A percentile compares a stretch with the other conserved stretches of the same genome.
Conservation (phyloP, 2,113 vertebrate genomes). For the Rhabdornis inornatus region DNA sequence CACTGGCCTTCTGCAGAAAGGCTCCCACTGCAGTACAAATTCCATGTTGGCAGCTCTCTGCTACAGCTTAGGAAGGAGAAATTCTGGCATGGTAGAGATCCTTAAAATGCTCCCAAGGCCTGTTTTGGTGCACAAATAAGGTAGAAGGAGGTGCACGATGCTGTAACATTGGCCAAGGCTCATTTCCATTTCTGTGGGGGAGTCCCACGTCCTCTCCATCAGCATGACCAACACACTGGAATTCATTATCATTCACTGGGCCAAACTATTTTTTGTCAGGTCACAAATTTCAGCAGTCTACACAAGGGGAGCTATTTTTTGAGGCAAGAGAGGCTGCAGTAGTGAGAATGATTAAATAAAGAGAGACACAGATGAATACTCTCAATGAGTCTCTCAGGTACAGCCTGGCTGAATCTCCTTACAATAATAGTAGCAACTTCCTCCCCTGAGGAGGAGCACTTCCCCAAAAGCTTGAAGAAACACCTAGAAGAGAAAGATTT, state of each 20-base stretch:
- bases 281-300: not conserved
- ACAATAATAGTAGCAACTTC: not conserved
- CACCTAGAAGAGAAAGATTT: not conserved
- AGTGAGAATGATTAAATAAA: not conserved
- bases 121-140: not conserved
- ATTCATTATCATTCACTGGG: not conserved
- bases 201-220: not conserved
- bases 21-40: constrained; percentile 12
- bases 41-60: not conserved
- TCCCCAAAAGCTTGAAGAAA: not conserved
- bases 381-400: not conserved
- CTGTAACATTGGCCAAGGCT: not conserved
- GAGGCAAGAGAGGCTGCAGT: not conserved
- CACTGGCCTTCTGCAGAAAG: constrained; percentile 68
- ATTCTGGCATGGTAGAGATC: not conserved
- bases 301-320: not conserved
- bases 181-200: not conserved
- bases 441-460: not conserved
- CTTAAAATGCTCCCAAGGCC: not conserved
- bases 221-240: not conserved
- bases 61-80: not conserved
- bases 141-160: not conserved
- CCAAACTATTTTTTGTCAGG: not conserved
- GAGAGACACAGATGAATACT: not conserved
- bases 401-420: not conserved